Evolutionary conservation across 2,113 vertebrate genomes (phyloP).

Genomic region (Ammodramus savannarum): DNA sequence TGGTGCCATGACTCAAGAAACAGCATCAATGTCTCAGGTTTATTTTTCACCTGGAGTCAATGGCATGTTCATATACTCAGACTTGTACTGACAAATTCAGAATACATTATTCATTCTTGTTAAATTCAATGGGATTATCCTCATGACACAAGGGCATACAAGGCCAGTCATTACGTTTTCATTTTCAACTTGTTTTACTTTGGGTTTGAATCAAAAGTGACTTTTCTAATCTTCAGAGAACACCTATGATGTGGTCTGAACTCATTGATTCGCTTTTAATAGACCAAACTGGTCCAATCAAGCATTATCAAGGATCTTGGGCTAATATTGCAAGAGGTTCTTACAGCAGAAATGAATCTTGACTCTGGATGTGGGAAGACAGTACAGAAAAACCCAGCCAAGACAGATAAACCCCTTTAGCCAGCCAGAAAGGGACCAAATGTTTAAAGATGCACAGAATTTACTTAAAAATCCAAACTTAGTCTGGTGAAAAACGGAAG

Average conservation of each 20-base stretch:
- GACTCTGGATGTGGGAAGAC: neutral
- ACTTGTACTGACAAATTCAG: neutral
- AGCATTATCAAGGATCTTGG: neutral
- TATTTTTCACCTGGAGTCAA: neutral
- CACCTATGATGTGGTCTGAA: neutral
- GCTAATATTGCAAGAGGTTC: neutral
- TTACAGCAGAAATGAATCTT: neutral
- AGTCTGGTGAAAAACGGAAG: neutral
- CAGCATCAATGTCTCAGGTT: neutral
- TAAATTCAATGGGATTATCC: neutral
- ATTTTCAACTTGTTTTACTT: neutral
- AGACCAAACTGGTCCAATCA: neutral
- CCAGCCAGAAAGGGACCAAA: slow-evolving; percentile 1
- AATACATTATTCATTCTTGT: neutral
- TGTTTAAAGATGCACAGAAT: neutral
- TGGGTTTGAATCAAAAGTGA: neutral
- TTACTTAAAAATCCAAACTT: neutral
- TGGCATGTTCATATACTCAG: neutral
- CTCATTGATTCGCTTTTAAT: neutral
- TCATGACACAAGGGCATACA: neutral
- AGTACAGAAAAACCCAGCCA: neutral
- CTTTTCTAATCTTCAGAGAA: neutral
- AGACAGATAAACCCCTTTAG: neutral
- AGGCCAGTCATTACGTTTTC: neutral
- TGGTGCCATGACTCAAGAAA: slow-evolving; percentile 14